These are phyloP conservation scores for Gymnogyps californianus DNA, from an alignment of 2,113 vertebrate species.

Conservation along the genomic window DNA sequence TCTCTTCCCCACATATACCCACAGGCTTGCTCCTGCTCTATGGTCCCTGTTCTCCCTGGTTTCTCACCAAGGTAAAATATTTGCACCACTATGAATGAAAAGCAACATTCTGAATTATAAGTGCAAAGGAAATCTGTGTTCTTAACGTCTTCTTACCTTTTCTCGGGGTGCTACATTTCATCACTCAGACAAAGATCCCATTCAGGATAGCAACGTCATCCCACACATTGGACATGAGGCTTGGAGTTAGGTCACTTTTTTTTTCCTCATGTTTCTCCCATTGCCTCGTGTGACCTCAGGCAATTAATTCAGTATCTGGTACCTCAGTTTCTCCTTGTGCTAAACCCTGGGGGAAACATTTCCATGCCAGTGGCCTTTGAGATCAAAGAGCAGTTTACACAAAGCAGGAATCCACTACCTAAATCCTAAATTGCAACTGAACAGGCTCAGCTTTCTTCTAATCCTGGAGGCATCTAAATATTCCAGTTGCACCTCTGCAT, in stretches of 20 bases:
- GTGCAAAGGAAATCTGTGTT: slow-evolving; percentile 33
- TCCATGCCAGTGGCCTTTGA: not conserved
- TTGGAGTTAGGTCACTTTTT: not conserved
- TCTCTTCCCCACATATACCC: not conserved
- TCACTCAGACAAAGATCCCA: not conserved
- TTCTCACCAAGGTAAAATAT: slow-evolving; percentile 29
- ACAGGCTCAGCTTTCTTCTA: not conserved
- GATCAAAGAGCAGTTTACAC: not conserved
- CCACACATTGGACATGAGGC: not conserved
- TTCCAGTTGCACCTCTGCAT: not conserved
- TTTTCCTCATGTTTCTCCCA: not conserved
- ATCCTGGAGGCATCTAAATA: not conserved
- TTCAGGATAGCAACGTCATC: not conserved
- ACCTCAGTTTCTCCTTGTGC: not conserved
- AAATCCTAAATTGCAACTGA: not conserved
- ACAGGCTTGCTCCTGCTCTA: not conserved
- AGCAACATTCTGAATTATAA: slow-evolving; percentile 27
- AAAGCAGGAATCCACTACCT: not conserved
- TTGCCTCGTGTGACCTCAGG: not conserved
- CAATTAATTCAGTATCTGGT: not conserved
- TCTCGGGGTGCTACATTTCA: not conserved
- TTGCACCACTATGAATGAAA: slow-evolving; percentile 27
- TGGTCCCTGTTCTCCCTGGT: slow-evolving; percentile 3
- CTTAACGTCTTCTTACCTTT: not conserved
- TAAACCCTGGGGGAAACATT: not conserved